Evolutionary conservation across 2,797 vertebrate genomes (phyloP).

Genomic region (Avahi laniger): DNA sequence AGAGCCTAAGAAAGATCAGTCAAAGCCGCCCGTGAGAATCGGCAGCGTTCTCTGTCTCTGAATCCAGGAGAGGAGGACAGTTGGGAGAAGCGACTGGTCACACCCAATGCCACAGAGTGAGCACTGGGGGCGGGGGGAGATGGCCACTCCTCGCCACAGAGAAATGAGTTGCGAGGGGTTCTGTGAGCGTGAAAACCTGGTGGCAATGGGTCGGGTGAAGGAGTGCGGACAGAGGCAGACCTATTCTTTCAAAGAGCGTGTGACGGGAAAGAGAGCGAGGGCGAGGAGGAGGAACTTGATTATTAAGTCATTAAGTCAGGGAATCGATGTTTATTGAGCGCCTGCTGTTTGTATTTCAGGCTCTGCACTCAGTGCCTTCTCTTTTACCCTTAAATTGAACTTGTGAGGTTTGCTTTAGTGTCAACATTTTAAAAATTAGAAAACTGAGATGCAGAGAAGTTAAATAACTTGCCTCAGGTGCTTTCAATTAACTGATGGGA

Average conservation of each 20-base stretch:
- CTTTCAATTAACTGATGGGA: neutral
- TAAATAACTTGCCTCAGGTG: neutral
- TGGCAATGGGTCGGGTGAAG: neutral
- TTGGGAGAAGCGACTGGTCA: neutral
- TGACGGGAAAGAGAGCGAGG: neutral
- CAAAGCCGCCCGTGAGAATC: neutral
- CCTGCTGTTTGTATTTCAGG: neutral
- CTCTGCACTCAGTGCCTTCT: neutral
- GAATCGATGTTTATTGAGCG: neutral
- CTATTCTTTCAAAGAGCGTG: neutral
- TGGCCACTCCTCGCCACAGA: neutral
- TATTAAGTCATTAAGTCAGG: neutral
- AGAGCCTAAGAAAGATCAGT: neutral
- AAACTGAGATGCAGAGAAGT: neutral
- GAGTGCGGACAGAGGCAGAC: neutral
- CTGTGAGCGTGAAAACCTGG: neutral
- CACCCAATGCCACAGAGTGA: neutral
- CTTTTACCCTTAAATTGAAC: neutral
- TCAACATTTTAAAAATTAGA: neutral
- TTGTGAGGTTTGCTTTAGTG: neutral
- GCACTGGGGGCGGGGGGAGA: neutral
- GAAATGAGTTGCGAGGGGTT: neutral
- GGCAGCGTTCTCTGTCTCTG: neutral
- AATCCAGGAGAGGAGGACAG: neutral
- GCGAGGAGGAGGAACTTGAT: neutral